phyloP scores from a whole-genome alignment of 35 echinoderm and acorn worm genomes.

The Nesometra sesokonis region DNA sequence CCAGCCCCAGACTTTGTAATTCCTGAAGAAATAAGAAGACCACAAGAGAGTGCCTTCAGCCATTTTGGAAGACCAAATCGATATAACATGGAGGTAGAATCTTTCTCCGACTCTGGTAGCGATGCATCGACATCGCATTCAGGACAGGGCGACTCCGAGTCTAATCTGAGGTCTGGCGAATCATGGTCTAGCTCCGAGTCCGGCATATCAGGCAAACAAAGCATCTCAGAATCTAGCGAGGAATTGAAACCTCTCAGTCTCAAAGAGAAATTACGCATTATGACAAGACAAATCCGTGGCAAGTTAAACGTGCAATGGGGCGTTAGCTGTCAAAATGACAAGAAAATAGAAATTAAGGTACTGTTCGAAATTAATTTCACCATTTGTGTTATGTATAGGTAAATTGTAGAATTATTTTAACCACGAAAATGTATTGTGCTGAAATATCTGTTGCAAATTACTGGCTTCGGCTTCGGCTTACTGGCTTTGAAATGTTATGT shows the following conservation, averaged over 20 bases:
- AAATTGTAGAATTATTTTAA: no score
- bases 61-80: no score
- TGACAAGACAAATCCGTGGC: neutral
- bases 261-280: neutral
- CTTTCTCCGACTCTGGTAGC: neutral
- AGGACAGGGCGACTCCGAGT: no score
- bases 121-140: neutral
- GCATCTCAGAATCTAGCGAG: neutral
- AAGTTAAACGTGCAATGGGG: constrained; percentile 2
- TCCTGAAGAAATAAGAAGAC: neutral
- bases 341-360: constrained; percentile 13
- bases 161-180: neutral
- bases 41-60: no score
- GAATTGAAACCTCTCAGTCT: neutral
- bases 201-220: no score
- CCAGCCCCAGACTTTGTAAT: neutral
- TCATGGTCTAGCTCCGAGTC: neutral
- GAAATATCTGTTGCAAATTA: no score
- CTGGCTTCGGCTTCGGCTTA: no score
- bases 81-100: neutral
- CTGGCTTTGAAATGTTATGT: no score
- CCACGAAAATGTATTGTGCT: no score
- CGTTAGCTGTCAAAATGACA: constrained; percentile 4
- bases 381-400: no score
- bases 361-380: neutral